Evolutionary conservation across 2,888 invertebrate species (phyloP).

Genomic region (Epirrhoe tristata): DNA sequence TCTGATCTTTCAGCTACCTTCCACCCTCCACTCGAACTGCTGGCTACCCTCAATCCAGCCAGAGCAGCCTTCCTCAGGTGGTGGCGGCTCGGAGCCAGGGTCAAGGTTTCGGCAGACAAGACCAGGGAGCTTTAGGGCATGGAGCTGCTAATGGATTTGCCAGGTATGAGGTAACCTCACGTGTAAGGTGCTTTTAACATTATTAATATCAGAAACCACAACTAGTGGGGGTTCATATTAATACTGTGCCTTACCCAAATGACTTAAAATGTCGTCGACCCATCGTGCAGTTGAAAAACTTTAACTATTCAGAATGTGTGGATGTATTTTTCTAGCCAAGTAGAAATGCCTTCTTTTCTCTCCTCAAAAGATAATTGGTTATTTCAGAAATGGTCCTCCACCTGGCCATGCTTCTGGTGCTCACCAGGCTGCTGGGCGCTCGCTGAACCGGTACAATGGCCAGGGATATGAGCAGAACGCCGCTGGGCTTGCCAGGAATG

Average conservation of each 20-base stretch:
- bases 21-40: slow-evolving; percentile 58
- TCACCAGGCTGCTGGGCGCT: slow-evolving; percentile 10
- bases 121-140: slow-evolving; percentile 36
- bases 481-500: slow-evolving; percentile 61
- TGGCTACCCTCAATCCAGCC: slow-evolving; percentile 61
- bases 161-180: slow-evolving; percentile 60
- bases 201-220: too few relatives aligned
- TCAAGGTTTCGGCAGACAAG: slow-evolving; percentile 28
- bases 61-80: slow-evolving; percentile 57
- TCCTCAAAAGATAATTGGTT: background rate
- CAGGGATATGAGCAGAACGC: slow-evolving; percentile 64
- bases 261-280: too few relatives aligned
- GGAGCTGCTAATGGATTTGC: slow-evolving; percentile 56
- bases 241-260: too few relatives aligned
- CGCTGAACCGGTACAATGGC: slow-evolving; percentile 41
- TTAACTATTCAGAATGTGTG: too few relatives aligned
- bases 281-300: too few relatives aligned
- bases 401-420: slow-evolving; percentile 41
- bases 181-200: too few relatives aligned
- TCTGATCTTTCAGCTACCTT: slow-evolving; percentile 61
- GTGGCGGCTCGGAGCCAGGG: slow-evolving; percentile 65
- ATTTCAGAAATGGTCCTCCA: slow-evolving; percentile 49
- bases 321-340: too few relatives aligned
- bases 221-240: too few relatives aligned
- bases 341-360: too few relatives aligned